Evolutionary conservation across 2,888 invertebrate species (phyloP), one percentile per base, ranked within the genome.

Genomic region (Phyto melanocephala): DNA sequence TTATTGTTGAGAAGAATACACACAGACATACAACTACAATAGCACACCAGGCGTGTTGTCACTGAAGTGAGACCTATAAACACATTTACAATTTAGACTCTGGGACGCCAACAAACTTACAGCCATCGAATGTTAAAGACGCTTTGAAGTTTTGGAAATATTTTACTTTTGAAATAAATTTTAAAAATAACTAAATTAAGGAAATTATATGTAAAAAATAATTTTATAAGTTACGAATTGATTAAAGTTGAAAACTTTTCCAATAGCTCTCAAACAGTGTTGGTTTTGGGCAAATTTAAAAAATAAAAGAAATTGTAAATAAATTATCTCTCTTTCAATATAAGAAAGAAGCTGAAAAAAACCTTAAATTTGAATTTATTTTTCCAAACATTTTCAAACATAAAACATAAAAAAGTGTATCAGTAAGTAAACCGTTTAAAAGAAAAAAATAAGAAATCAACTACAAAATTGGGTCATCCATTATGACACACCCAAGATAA

Each of bases 11-110:
- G 8, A 17, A 40, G 17, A 17, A 13, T 22, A 42, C 5, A 52
- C 47, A 33, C 15, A 28, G 13, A 54, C n/a, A 22, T 45, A 22
- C 33, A 22, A 65, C 22, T 52, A 40, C 40, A 33, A 47, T 17
- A 33, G 28, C 40, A 70, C 10, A 65, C n/a, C n/a, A 71, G 77
- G 72, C 63, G 62, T 68, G 50, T 50, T 76, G 60, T 54, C 62
- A 62, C 50, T 77, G 54, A 52, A 78, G 47, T 56, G 68, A 76
- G 77, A 70, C 68, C 74, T 35, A 81, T 81, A 81, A 81, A 78
- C 68, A 81, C 81, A 81, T 78, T 78, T 81, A 35, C 40, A 68
- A 42, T n/a, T 22, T 42, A 50, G 77, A 81, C 77, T 74, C 7
- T 56, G 8, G 35, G 81, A 70, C 81, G 74, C 81, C 81, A 81